Evolutionary conservation across 2,113 vertebrate species (phyloP).

Genomic region (Pachycephala philippinensis): DNA sequence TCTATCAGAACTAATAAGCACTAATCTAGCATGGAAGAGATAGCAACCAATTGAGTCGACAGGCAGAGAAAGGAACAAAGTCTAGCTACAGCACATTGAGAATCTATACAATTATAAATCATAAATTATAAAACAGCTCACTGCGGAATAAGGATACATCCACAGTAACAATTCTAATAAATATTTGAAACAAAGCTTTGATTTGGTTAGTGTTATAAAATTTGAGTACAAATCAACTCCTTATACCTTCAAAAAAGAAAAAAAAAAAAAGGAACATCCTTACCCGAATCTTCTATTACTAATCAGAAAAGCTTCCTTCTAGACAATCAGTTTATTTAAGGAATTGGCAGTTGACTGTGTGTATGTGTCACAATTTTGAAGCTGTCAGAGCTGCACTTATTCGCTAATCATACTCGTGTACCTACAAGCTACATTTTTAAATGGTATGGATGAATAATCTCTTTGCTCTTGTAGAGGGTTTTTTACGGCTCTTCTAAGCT

Average conservation of each 20-base stretch:
- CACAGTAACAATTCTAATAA: background rate
- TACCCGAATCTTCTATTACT: background rate
- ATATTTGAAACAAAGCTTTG: slow-evolving; percentile 18
- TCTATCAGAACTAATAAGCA: background rate
- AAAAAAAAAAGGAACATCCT: background rate
- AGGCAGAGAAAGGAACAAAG: slow-evolving; percentile 15
- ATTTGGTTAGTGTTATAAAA: background rate
- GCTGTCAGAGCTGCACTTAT: slow-evolving; percentile 32
- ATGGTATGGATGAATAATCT: slow-evolving; percentile 26
- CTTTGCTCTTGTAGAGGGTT: background rate
- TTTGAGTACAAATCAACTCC: background rate
- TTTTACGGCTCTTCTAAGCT: slow-evolving; percentile 34
- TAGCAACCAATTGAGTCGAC: background rate
- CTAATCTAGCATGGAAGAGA: slow-evolving; percentile 25
- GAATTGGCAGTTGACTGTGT: background rate
- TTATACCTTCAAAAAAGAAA: background rate
- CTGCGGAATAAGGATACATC: background rate
- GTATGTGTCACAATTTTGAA: slow-evolving; percentile 28
- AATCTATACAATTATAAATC: slow-evolving; percentile 20
- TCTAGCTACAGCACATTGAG: background rate
- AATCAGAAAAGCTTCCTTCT: slow-evolving; percentile 15
- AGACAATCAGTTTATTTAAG: slow-evolving; percentile 29
- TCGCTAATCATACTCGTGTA: slow-evolving; percentile 17
- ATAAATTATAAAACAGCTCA: slow-evolving; percentile 19
- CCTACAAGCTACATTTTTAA: slow-evolving; percentile 39